Evolutionary conservation across 2,113 vertebrate species (phyloP).

Genomic region (Rhinichthys klamathensis): DNA sequence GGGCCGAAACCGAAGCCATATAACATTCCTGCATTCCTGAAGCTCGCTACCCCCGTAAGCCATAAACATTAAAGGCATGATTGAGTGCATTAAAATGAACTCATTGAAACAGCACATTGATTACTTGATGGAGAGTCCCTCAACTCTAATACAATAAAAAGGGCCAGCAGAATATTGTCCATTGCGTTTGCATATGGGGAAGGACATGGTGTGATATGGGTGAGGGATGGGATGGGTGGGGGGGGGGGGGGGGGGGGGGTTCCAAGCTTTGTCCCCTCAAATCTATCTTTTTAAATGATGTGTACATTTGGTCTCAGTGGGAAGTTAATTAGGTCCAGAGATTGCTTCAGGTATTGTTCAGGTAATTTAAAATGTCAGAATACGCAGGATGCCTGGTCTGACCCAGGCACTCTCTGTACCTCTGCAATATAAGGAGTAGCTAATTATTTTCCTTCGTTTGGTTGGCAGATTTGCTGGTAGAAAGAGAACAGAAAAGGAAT

Average conservation of each 20-base stretch:
- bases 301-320: slow-evolving; percentile 72
- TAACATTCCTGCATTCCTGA: slow-evolving; percentile 97
- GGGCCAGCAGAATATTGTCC: slow-evolving; percentile 49
- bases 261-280: slow-evolving; percentile 57
- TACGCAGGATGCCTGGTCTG: slow-evolving; percentile 72
- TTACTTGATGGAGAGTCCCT: slow-evolving; percentile 86
- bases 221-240: no score
- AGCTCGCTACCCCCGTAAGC: slow-evolving; percentile 88
- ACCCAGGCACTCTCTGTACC: slow-evolving; percentile 74
- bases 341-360: slow-evolving; percentile 87
- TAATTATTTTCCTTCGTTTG: slow-evolving; percentile 90
- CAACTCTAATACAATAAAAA: slow-evolving; percentile 77
- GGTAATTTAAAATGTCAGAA: slow-evolving; percentile 91
- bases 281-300: slow-evolving; percentile 73
- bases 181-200: slow-evolving; percentile 73
- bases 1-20: slow-evolving; percentile 95
- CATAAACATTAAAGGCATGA: slow-evolving; percentile 96
- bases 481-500: slow-evolving; percentile 79
- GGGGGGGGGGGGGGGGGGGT: background rate
- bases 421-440: slow-evolving; percentile 79
- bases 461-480: slow-evolving; percentile 72
- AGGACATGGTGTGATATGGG: slow-evolving; percentile 22
- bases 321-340: slow-evolving; percentile 91
- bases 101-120: slow-evolving; percentile 95
- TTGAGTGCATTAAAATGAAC: slow-evolving; percentile 99